phyloP scores from a whole-genome alignment of 1,140 invertebrate genomes.

The Drosophila nikananu region DNA sequence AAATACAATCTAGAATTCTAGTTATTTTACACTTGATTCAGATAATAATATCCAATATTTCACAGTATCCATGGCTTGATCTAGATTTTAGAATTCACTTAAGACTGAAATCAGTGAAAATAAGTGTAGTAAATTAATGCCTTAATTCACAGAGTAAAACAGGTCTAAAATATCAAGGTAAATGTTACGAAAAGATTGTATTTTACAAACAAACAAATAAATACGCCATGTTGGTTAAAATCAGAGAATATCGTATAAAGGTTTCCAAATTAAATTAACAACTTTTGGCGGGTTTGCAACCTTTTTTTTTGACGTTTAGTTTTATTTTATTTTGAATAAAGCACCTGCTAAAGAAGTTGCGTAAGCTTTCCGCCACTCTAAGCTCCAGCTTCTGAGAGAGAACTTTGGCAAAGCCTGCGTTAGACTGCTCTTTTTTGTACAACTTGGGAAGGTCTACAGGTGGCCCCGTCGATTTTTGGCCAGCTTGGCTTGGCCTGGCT shows the following conservation, averaged over 20 bases:
- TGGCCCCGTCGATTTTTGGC: background rate
- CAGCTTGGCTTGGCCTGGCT: background rate
- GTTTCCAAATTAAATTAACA: background rate
- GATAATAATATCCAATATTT: no score
- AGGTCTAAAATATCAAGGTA: background rate
- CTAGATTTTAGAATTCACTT: no score
- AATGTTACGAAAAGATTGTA: background rate
- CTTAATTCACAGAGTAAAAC: background rate
- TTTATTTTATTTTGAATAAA: constrained; percentile 18
- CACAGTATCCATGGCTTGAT: no score
- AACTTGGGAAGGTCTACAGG: constrained; percentile 53
- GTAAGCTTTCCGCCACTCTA: background rate
- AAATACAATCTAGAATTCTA: background rate
- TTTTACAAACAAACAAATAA: background rate
- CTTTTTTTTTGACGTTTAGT: background rate
- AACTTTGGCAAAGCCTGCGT: constrained; percentile 3
- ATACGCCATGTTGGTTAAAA: background rate
- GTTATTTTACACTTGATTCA: background rate
- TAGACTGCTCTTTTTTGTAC: background rate
- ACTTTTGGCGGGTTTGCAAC: background rate
- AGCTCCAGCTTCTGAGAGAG: constrained; percentile 31
- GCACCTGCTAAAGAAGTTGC: background rate
- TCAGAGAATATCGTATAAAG: background rate
- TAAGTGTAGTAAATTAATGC: no score
- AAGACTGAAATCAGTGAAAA: no score